These are phyloP conservation scores for Anas bahamensis DNA, from an alignment of 2,797 vertebrate genomes.

Conservation along the genomic window DNA sequence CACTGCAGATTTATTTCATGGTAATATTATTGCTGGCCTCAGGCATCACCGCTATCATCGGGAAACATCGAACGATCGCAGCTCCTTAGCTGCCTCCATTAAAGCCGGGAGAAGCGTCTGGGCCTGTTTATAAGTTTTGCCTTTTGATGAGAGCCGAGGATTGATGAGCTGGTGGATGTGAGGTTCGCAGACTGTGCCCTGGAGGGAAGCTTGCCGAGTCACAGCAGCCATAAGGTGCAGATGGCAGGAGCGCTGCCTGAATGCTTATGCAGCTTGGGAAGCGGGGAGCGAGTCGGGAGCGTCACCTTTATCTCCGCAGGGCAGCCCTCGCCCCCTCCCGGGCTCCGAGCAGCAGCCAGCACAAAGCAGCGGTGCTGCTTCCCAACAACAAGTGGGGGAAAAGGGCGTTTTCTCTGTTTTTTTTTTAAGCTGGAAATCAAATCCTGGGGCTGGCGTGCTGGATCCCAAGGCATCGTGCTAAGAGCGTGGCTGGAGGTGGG, in stretches of 20 bases:
- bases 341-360: not conserved
- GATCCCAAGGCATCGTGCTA: not conserved
- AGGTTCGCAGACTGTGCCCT: conserved; percentile 28
- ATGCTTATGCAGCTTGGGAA: not conserved
- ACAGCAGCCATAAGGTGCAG: conserved; percentile 11
- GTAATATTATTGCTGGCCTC: conserved; percentile 69
- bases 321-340: not conserved
- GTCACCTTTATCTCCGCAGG: not conserved
- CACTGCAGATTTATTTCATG: conserved; percentile 74
- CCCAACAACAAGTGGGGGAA: not conserved
- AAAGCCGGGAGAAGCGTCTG: conserved; percentile 57
- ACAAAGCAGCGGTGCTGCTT: not conserved
- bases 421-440: not conserved
- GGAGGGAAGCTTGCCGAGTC: conserved; percentile 18
- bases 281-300: fast-evolving
- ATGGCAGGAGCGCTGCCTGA: conserved; percentile 14
- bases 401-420: not conserved
- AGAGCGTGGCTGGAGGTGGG: fast-evolving
- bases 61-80: conserved; percentile 54
- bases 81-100: conserved; percentile 61
- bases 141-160: conserved; percentile 52
- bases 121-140: conserved; percentile 54
- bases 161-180: conserved; percentile 33
- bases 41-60: conserved; percentile 58
- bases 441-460: not conserved